Base-by-base conservation (phyloP, 2,888 invertebrate genomes). In the Xylophagus ater region DNA sequence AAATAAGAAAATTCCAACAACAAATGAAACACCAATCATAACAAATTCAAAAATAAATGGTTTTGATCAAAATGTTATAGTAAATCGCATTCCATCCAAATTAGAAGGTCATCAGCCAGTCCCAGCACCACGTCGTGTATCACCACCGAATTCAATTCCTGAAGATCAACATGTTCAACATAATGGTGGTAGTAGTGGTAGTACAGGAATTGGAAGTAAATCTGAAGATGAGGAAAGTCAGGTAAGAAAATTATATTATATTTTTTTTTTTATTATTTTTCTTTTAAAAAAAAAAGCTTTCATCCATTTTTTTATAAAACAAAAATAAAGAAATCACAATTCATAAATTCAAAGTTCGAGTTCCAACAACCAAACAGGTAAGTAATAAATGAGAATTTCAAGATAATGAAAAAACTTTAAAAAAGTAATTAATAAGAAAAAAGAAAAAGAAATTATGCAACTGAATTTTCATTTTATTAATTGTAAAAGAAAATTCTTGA, bases 131-230 rank as follows among this genome's bases (percentile, higher is more conserved):
- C 57, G 65, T 51, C 65, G 65, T 41, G 40, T 55, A 43, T 59
- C 65, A 42, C 67, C 68, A 51, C 68, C 72, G 42, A 59, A 60
- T 42, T 65, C 67, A 45, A 70, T 74, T 51, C 67, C 74, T 15
- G 38, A 51, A 47, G 62, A 58, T 37, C 25, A 6, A n/a, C 26
- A 26, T 31, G 29, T n/a, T 28, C 42, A 46, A 7, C 47, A 49
- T 19, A 53, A 53, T 47, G 51, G 52, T 33, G 30, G 38, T 17
- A n/a, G n/a, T n/a, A n/a, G n/a, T n/a, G n/a, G n/a, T n/a, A 41
- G 43, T 23, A 42, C 34, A 32, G 30, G 40, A 25, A 34, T 21
- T 13, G 38, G 44, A 17, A 40, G 25, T 19, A 48, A 42, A 34
- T 32, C 23, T 44, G 70, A 62, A 54, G 51, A 51, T 45, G 48